Evolutionary conservation across 2,113 vertebrate species (phyloP).

Genomic region (Pangasianodon hypophthalmus): DNA sequence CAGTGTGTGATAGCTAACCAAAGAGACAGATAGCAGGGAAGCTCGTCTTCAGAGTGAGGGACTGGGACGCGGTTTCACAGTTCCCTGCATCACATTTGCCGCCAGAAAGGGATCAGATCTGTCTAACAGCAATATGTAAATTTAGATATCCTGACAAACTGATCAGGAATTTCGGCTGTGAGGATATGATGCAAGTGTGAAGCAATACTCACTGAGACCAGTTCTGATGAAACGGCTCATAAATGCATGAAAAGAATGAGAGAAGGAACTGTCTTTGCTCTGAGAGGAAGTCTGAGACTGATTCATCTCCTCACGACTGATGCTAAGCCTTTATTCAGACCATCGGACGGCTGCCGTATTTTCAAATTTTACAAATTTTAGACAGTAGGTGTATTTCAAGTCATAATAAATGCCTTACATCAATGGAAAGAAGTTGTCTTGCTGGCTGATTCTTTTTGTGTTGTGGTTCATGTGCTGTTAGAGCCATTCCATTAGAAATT

Average conservation of each 20-base stretch:
- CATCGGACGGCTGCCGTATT: not conserved
- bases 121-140: slow-evolving; percentile 42
- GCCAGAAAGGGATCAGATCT: not conserved
- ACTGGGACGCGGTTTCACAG: not conserved
- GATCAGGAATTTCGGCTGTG: slow-evolving; percentile 24
- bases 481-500: not conserved
- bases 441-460: not conserved
- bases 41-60: not conserved
- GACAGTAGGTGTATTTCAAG: not conserved
- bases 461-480: not conserved
- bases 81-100: not conserved
- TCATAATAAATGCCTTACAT: not conserved
- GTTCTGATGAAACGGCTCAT: slow-evolving; percentile 42
- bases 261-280: not conserved
- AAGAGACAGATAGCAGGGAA: not conserved
- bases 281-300: not conserved
- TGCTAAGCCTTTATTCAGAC: too few species aligned
- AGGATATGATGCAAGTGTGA: slow-evolving; percentile 51
- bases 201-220: slow-evolving; percentile 42
- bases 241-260: not conserved
- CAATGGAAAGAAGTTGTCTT: not conserved
- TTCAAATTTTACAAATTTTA: not conserved
- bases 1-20: not conserved
- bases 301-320: not conserved
- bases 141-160: slow-evolving; percentile 26